These are phyloP conservation scores for Hepsetus odoe DNA, from an alignment of 2,113 vertebrate genomes.

Conservation along the genomic window DNA sequence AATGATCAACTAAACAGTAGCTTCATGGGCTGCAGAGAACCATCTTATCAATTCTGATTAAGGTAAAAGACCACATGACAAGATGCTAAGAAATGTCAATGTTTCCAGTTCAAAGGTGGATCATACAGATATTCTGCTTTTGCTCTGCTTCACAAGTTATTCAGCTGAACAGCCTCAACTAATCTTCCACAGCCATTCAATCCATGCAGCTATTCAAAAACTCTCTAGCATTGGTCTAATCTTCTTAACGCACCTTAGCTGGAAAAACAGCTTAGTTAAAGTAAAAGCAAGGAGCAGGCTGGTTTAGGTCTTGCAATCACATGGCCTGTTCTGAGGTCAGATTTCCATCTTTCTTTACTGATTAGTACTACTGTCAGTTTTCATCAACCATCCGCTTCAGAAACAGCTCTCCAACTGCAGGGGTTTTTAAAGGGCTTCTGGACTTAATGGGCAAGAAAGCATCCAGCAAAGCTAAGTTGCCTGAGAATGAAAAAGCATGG, in stretches of 20 bases:
- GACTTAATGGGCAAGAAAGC: background rate
- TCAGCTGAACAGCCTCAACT: background rate
- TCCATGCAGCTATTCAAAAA: slow-evolving; percentile 13
- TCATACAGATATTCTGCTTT: background rate
- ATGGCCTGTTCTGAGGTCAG: background rate
- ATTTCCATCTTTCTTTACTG: background rate
- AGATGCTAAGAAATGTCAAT: slow-evolving; percentile 25
- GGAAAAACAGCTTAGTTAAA: slow-evolving; percentile 10
- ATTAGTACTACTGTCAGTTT: background rate
- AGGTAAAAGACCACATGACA: slow-evolving; percentile 15
- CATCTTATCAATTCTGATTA: slow-evolving; percentile 34
- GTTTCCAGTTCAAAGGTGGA: slow-evolving; percentile 25
- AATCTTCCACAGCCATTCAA: slow-evolving; percentile 3
- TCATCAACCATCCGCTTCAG: background rate
- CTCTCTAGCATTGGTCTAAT: slow-evolving; percentile 14
- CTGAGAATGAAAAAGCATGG: background rate
- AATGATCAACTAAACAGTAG: slow-evolving; percentile 38
- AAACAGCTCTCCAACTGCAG: background rate
- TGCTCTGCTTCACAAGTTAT: background rate
- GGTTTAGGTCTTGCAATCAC: background rate
- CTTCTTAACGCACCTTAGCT: slow-evolving; percentile 30
- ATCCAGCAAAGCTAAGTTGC: background rate
- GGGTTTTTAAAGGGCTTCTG: background rate
- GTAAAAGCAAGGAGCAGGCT: background rate
- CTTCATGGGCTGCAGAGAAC: slow-evolving; percentile 24